These are phyloP conservation scores for Apeira syringaria DNA, from an alignment of 2,888 invertebrate genomes.

Conservation along the genomic window DNA sequence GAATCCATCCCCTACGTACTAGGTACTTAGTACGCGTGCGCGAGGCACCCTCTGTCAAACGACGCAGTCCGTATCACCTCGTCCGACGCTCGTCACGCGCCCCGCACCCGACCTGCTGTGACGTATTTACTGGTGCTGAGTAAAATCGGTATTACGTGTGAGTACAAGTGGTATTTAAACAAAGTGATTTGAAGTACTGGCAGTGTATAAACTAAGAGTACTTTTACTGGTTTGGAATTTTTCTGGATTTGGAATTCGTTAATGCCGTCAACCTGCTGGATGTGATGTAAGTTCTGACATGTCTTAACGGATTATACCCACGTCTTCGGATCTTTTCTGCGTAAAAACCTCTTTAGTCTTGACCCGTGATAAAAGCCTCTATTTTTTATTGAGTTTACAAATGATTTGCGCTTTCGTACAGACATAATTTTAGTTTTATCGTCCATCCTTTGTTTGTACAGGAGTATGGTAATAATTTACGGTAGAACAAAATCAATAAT, in stretches of 20 bases:
- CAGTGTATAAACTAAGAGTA: slow-evolving; percentile 8
- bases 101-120: slow-evolving; percentile 59
- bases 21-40: slow-evolving; percentile 54
- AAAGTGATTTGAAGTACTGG: slow-evolving; percentile 9
- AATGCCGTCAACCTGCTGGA: slow-evolving; percentile 22
- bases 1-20: slow-evolving; percentile 46
- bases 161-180: slow-evolving; percentile 11
- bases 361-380: background rate
- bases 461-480: background rate
- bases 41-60: slow-evolving; percentile 54
- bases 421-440: too few relatives aligned
- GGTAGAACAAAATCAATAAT: slow-evolving; percentile 15
- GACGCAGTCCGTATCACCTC: slow-evolving; percentile 65
- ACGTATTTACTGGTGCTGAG: slow-evolving; percentile 39
- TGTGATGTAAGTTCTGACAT: slow-evolving; percentile 34
- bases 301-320: slow-evolving; percentile 2
- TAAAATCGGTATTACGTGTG: slow-evolving; percentile 10
- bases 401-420: too few relatives aligned
- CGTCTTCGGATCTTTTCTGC: slow-evolving; percentile 1
- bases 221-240: slow-evolving; percentile 12
- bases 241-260: slow-evolving; percentile 19
- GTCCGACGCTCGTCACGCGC: slow-evolving; percentile 48
- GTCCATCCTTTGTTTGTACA: slow-evolving; percentile 2
- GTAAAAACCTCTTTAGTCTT: background rate
- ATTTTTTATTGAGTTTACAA: background rate